These are phyloP conservation scores for Felis chaus DNA, from an alignment of 2,113 vertebrate species.

Conservation along the genomic window DNA sequence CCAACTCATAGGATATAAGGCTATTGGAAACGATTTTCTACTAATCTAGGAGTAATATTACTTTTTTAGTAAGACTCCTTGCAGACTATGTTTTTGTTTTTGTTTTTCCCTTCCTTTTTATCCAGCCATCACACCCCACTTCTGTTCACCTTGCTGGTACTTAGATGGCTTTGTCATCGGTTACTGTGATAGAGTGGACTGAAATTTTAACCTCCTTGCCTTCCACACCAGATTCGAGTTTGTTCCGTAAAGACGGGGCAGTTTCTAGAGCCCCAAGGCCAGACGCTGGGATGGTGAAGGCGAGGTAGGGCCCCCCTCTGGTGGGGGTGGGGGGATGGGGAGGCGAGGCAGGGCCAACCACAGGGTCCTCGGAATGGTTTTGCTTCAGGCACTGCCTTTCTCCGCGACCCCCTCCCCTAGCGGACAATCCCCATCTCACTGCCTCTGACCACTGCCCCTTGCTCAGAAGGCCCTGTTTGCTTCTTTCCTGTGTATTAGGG, in stretches of 20 bases:
- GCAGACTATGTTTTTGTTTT: background rate
- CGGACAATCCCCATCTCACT: no score
- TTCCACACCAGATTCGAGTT: background rate
- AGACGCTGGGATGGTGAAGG: background rate
- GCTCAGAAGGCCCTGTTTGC: background rate
- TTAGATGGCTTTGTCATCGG: no score
- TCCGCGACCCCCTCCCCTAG: background rate
- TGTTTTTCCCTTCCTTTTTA: background rate
- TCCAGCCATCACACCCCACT: background rate
- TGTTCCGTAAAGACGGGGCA: background rate
- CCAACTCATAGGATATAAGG: background rate
- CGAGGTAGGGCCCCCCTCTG: background rate
- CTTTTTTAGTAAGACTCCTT: background rate
- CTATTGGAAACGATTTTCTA: background rate
- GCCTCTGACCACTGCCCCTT: background rate
- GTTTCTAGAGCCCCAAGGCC: background rate
- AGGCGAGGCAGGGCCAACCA: rapidly evolving
- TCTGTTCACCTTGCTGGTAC: background rate
- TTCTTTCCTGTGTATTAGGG: background rate
- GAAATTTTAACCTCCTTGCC: background rate
- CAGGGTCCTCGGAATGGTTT: background rate
- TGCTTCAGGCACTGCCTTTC: background rate
- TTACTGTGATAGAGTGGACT: no score
- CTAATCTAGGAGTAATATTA: background rate
- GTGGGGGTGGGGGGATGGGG: background rate